Evolutionary conservation across 2,888 invertebrate species (phyloP).

Genomic region (Leptopilina drosophilae): DNA sequence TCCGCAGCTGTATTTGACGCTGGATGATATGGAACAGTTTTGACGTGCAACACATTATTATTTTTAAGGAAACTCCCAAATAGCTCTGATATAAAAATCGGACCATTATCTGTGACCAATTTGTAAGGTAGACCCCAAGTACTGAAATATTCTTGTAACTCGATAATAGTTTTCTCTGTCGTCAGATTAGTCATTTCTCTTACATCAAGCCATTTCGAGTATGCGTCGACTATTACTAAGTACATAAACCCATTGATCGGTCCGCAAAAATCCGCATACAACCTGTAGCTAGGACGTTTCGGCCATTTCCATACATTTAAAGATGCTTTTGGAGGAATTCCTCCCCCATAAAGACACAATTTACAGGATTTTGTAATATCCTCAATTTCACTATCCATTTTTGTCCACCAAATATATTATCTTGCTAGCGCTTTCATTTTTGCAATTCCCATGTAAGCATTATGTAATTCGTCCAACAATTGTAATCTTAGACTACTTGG

Average conservation of each 20-base stretch:
- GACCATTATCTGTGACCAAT: slow-evolving; percentile 57
- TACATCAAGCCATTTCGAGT: slow-evolving; percentile 59
- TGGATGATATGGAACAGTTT: slow-evolving; percentile 51
- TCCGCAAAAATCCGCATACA: slow-evolving; percentile 54
- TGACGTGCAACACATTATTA: slow-evolving; percentile 41
- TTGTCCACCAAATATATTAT: neutral
- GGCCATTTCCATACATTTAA: slow-evolving; percentile 50
- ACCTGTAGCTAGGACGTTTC: slow-evolving; percentile 44
- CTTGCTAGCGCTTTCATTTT: neutral
- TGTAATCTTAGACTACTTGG: too few relatives aligned
- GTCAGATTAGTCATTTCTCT: slow-evolving; percentile 47
- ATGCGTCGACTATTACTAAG: slow-evolving; percentile 55
- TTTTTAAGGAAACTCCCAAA: slow-evolving; percentile 48
- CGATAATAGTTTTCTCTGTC: slow-evolving; percentile 43
- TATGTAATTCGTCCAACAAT: neutral
- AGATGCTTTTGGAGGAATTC: slow-evolving; percentile 28
- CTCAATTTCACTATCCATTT: slow-evolving; percentile 18
- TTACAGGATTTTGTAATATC: neutral
- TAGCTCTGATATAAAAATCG: slow-evolving; percentile 47
- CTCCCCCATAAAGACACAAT: neutral
- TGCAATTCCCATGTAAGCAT: neutral
- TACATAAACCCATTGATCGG: slow-evolving; percentile 48
- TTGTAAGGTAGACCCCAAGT: slow-evolving; percentile 50
- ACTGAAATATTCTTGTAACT: slow-evolving; percentile 48
- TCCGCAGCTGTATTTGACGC: neutral